Conservation (phyloP, 2,113 vertebrate genomes). For the Cyprinodon variegatus region DNA sequence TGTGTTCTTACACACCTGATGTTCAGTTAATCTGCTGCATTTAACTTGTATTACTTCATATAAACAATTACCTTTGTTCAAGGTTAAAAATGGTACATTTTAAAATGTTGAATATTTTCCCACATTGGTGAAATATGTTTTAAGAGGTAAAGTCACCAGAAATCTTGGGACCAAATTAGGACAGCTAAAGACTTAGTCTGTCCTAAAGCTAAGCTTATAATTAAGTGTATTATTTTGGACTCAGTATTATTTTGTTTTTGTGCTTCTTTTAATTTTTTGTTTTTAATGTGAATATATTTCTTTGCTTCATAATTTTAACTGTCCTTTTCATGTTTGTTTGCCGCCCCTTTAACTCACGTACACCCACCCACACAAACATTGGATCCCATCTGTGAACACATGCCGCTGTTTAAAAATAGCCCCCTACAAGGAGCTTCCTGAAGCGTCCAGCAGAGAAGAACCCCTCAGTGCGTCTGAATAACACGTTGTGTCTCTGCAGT, state of each 20-base stretch:
- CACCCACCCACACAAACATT: constrained; percentile 55
- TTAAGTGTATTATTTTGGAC: not conserved
- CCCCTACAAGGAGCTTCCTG: constrained; percentile 63
- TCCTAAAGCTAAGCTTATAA: not conserved
- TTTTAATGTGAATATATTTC: not conserved
- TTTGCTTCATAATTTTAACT: constrained; percentile 5
- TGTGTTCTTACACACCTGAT: too few species aligned
- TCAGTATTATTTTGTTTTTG: constrained; percentile 16
- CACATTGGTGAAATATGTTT: too few species aligned
- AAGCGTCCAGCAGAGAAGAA: constrained; percentile 32
- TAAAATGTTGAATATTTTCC: too few species aligned
- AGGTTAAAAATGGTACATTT: too few species aligned
- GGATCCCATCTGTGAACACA: constrained; percentile 75
- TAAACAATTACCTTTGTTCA: too few species aligned
- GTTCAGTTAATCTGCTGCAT: too few species aligned
- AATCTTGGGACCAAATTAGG: too few species aligned
- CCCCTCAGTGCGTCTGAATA: constrained; percentile 2
- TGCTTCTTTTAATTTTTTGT: not conserved
- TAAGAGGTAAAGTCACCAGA: too few species aligned
- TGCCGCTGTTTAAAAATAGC: constrained; percentile 80
- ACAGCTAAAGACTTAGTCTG: not conserved
- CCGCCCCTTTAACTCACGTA: constrained; percentile 25
- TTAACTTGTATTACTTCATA: too few species aligned
- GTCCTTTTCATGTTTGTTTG: not conserved
- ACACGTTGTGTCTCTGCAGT: constrained; percentile 18